Conservation (phyloP, 2,797 vertebrate genomes). For the Chelonia mydas region DNA sequence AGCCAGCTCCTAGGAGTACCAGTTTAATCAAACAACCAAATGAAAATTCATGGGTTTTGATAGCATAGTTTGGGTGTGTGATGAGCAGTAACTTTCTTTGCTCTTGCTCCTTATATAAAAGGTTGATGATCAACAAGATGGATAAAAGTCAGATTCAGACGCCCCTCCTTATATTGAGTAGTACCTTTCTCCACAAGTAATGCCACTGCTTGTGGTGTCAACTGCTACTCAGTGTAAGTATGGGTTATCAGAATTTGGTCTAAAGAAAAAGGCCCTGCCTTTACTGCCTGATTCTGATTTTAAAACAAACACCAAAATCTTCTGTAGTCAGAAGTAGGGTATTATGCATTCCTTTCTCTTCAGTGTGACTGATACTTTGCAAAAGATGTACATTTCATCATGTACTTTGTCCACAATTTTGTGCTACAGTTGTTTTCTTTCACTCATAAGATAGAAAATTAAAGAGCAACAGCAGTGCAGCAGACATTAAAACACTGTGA, state of each 20-base stretch:
- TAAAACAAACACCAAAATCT: neutral
- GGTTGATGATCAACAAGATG: neutral
- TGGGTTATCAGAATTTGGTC: neutral
- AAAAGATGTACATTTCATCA: neutral
- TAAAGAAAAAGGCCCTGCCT: neutral
- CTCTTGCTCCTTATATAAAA: neutral
- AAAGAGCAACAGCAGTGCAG: neutral
- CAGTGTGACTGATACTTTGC: neutral
- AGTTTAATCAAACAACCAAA: neutral
- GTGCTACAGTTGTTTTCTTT: neutral
- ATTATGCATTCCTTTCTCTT: neutral
- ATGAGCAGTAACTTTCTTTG: neutral
- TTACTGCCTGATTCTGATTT: neutral
- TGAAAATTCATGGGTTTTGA: neutral
- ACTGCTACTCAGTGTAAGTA: neutral
- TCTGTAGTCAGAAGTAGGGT: neutral
- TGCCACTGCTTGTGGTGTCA: neutral
- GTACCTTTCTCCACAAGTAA: neutral
- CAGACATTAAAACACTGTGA: neutral
- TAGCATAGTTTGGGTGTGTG: neutral
- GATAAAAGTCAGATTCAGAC: neutral
- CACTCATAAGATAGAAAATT: neutral
- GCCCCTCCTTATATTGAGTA: neutral
- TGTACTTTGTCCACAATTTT: constrained; percentile 19
- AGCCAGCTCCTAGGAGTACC: neutral